Evolutionary conservation across 2,797 vertebrate species (phyloP), one percentile per base, ranked within the genome.

Genomic region (Falco berigora): DNA sequence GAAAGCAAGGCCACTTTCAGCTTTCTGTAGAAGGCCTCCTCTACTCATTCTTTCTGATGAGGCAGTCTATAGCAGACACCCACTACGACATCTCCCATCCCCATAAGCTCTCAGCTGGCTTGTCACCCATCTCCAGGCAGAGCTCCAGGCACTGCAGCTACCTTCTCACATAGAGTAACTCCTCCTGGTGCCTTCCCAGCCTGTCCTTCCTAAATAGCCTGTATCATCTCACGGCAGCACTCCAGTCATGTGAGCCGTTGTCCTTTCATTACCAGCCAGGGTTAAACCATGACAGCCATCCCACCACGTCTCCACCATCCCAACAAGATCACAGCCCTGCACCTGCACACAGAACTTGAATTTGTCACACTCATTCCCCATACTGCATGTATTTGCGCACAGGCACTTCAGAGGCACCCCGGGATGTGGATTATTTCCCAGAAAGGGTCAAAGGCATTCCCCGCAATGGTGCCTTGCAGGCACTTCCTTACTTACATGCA

Each of bases 361-460:
- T 10, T 47, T 3, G 0, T n/a, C 8, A 27, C 16, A 7, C 27
- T 46, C 22, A 27, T 44, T 30, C 32, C 32, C 36, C 15, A 13
- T 8, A 25, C 30, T 19, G 13, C 28, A 12, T 13, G 9, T 6
- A 5, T 58, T 42, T 27, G 50, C 6, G 17, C 27, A 46, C 12
- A 27, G 36, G 38, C 5, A 19, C 36, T 62, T 61, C 78, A 62
- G 78, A 38, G 11, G 40, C 12, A 30, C 30, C 14, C 21, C 1
- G 0, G 14, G 3, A 1, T 3, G 1, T 5, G 13, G 34, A 59
- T 63, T 49, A 59, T 67, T 53, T 61, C 44, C 24, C 28, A 40
- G 36, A 44, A 17, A 7, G 3, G 5, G 20, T 7, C 1, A 18
- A 73, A 10, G 0, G 1, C 4, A 3, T 73, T 20, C 38, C 17